phyloP scores from a whole-genome alignment of 2,113 vertebrate genomes.

The Paradisaea rubra region DNA sequence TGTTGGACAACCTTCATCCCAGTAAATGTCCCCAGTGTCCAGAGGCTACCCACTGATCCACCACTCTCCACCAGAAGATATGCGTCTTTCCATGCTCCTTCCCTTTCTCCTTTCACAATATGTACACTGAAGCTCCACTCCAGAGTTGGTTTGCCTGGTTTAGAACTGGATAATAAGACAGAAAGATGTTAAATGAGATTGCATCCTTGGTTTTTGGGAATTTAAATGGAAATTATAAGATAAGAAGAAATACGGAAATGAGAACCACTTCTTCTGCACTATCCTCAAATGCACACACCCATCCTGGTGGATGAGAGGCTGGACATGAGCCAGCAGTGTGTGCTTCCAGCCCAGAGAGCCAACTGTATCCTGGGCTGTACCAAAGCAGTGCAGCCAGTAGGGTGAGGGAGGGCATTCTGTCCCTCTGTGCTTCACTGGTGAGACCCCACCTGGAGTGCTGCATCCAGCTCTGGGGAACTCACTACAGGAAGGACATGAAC shows the following conservation, averaged over 20 bases:
- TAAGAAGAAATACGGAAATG: background rate
- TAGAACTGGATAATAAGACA: background rate
- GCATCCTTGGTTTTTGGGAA: background rate
- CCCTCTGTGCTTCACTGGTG: background rate
- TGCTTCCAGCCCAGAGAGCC: background rate
- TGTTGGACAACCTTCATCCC: background rate
- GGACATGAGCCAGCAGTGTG: background rate
- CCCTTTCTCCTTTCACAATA: background rate
- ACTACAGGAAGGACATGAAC: background rate
- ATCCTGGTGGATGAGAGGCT: background rate
- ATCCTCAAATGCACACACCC: background rate
- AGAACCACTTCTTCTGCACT: background rate
- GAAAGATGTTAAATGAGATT: background rate
- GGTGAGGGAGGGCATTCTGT: background rate
- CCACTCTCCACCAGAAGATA: background rate
- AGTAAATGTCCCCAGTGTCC: background rate
- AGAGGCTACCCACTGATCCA: background rate
- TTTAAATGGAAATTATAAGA: background rate
- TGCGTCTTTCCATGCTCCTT: background rate
- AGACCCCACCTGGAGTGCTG: background rate
- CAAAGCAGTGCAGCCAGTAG: background rate
- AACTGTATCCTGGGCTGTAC: background rate
- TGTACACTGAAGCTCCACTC: background rate
- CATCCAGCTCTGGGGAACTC: background rate
- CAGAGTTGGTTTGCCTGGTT: background rate